phyloP scores from a whole-genome alignment of 2,888 invertebrate species.

The Polydesmus complanatus region DNA sequence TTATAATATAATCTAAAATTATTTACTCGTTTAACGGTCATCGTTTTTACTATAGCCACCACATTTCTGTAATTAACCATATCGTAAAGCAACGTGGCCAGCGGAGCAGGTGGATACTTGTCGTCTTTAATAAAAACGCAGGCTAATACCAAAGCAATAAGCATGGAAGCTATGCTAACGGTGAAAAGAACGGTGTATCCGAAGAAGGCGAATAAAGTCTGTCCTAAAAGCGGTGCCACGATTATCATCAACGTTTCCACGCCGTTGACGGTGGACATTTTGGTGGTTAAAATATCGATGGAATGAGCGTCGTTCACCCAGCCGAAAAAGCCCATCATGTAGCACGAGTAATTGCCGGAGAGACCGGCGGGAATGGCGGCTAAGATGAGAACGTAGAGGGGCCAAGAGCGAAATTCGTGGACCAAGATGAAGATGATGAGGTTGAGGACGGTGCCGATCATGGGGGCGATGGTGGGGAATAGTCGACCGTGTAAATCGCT shows the following conservation, averaged over 20 bases:
- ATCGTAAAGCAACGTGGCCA: neutral
- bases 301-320: slow-evolving; percentile 1
- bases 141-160: neutral
- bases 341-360: neutral
- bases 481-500: slow-evolving; percentile 10
- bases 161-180: neutral
- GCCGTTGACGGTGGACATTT: slow-evolving; percentile 1
- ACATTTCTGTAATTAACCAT: neutral
- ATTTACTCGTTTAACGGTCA: neutral
- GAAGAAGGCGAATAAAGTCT: neutral
- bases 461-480: neutral
- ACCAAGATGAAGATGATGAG: neutral
- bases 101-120: neutral
- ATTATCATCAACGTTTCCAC: neutral
- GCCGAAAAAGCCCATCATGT: slow-evolving; percentile 8
- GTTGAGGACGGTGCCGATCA: neutral
- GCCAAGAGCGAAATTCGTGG: neutral
- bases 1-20: neutral
- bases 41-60: neutral
- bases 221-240: neutral
- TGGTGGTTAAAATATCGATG: neutral
- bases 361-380: neutral
- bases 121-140: neutral
- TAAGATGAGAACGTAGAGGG: neutral
- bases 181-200: neutral